phyloP scores from a whole-genome alignment of 1,140 invertebrate species.

The Coptotermes formosanus region DNA sequence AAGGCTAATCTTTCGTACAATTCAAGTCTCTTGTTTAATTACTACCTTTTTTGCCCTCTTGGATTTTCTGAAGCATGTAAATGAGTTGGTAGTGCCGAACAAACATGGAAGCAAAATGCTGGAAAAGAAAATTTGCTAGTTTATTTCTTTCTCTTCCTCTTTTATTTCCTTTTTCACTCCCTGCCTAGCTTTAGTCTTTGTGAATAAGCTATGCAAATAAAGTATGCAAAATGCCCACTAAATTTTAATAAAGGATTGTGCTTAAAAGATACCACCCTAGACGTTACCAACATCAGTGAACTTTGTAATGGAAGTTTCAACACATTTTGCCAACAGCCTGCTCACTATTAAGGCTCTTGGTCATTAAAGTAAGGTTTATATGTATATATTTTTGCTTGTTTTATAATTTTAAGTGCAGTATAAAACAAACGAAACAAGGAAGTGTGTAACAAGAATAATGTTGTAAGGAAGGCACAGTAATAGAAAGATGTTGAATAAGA shows the following conservation, averaged over 20 bases:
- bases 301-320: constrained; percentile 16
- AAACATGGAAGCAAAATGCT: not conserved
- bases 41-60: not conserved
- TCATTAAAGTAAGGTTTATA: constrained; percentile 8
- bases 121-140: not conserved
- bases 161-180: not conserved
- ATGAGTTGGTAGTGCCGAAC: not conserved
- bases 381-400: not conserved
- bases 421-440: constrained; percentile 2
- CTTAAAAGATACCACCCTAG: not conserved
- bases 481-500: not conserved
- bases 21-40: not conserved
- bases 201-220: constrained; percentile 1
- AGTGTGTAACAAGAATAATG: not conserved
- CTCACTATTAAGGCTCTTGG: not conserved
- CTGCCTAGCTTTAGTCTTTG: not conserved
- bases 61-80: not conserved
- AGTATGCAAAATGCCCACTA: constrained; percentile 15
- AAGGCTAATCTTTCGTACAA: not conserved
- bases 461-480: not conserved
- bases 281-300: not conserved
- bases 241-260: constrained; percentile 18
- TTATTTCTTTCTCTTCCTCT: not conserved
- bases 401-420: not conserved
- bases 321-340: not conserved